Percentiles rank a stretch among this genome's conserved stretches.
Evolutionary conservation across 2,888 invertebrate genomes (phyloP).

Genomic region (Hypomecis atomaria): DNA sequence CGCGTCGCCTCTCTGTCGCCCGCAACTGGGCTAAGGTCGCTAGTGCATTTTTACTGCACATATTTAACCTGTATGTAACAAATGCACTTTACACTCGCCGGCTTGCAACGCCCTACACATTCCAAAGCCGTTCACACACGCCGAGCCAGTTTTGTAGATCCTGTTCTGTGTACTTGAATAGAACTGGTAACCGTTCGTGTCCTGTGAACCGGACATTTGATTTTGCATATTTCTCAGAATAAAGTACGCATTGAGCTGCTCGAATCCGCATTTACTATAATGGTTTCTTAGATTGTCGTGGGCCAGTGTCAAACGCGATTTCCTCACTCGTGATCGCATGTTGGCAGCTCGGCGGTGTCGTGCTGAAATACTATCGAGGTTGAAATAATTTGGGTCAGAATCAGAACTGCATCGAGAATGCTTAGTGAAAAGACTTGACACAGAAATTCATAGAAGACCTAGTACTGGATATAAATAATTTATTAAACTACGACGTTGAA

Average conservation of each 20-base stretch:
- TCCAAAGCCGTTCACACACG: constrained; percentile 46
- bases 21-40: constrained; percentile 77
- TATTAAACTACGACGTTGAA: neutral
- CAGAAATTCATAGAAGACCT: neutral
- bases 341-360: constrained; percentile 30
- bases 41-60: constrained; percentile 68
- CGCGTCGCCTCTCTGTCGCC: constrained; percentile 50
- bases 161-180: constrained; percentile 44
- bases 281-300: constrained; percentile 17
- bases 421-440: constrained; percentile 17
- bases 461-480: neutral
- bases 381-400: constrained; percentile 38
- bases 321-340: constrained; percentile 30
- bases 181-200: constrained; percentile 28
- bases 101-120: constrained; percentile 29
- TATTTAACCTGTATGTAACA: constrained; percentile 32
- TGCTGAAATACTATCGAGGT: constrained; percentile 39
- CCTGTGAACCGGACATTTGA: constrained; percentile 36
- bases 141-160: constrained; percentile 46
- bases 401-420: constrained; percentile 37
- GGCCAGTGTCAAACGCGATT: constrained; percentile 8
- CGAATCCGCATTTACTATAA: constrained; percentile 18
- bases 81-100: constrained; percentile 44
- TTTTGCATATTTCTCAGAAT: constrained; percentile 38
- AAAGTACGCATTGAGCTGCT: constrained; percentile 23